Evolutionary conservation across 2,888 invertebrate genomes (phyloP).

Genomic region (Lymantria dispar): DNA sequence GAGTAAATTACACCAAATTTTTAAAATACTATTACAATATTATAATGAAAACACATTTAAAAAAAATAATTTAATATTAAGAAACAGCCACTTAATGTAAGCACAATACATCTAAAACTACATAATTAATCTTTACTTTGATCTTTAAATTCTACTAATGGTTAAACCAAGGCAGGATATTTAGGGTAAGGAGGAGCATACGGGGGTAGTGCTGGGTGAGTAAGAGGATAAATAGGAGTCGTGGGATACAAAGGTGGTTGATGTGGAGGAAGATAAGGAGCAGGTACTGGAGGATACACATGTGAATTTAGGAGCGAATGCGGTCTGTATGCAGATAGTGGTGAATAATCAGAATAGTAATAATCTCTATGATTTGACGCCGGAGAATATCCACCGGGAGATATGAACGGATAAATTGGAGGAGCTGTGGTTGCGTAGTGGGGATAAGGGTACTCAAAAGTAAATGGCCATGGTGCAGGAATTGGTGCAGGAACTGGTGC

Average conservation of each 20-base stretch:
- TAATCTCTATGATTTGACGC: slow-evolving; percentile 10
- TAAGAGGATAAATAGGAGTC: not conserved
- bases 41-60: not conserved
- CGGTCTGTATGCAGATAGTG: slow-evolving; percentile 10
- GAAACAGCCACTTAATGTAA: not conserved
- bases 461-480: slow-evolving; percentile 8
- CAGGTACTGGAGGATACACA: slow-evolving; percentile 26
- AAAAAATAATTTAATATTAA: not conserved
- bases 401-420: not conserved
- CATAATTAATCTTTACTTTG: not conserved
- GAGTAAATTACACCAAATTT: no score
- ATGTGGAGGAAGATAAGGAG: slow-evolving; percentile 24
- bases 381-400: not conserved
- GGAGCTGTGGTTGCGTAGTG: slow-evolving; percentile 3
- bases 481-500: slow-evolving; percentile 3
- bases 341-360: slow-evolving; percentile 26
- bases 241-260: slow-evolving; percentile 1
- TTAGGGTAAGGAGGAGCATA: slow-evolving; percentile 5
- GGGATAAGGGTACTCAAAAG: slow-evolving; percentile 11
- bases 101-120: no score
- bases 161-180: not conserved
- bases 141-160: not conserved
- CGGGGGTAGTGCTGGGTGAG: not conserved
- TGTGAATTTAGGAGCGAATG: slow-evolving; percentile 15
- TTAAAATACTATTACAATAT: no score